Conservation (phyloP, 2,888 invertebrate genomes). For the Eristalinus sepulchralis region DNA sequence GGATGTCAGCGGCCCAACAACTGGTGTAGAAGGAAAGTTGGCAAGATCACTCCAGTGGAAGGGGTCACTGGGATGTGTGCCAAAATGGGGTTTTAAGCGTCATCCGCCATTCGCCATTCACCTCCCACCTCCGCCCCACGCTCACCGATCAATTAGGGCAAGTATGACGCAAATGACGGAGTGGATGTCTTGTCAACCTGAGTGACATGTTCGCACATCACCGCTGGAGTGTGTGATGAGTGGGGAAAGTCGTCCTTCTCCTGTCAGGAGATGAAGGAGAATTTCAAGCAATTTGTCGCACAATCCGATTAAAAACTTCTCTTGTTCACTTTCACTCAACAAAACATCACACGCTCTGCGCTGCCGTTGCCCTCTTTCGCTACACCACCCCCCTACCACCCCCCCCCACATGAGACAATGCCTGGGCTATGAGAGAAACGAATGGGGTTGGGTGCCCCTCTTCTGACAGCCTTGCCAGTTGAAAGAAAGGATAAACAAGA, state of each 20-base stretch:
- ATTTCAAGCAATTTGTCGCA: constrained; percentile 53
- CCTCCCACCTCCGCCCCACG: too few species aligned
- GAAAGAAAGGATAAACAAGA: not conserved
- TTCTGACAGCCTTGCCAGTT: not conserved
- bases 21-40: not conserved
- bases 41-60: not conserved
- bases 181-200: not conserved
- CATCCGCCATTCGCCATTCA: too few species aligned
- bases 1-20: not conserved
- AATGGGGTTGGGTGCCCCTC: not conserved
- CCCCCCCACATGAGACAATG: too few species aligned
- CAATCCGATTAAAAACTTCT: constrained; percentile 55
- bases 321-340: not conserved
- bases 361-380: not conserved
- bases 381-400: too few species aligned
- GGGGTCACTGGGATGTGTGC: not conserved
- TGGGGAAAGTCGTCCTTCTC: not conserved
- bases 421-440: too few species aligned
- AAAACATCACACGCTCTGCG: not conserved
- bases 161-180: not conserved
- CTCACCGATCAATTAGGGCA: not conserved
- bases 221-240: not conserved
- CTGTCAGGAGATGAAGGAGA: not conserved
- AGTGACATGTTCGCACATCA: not conserved
- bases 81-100: too few species aligned